Conservation (phyloP, 2,888 invertebrate species). For the Glyphotaelius pellucidus region DNA sequence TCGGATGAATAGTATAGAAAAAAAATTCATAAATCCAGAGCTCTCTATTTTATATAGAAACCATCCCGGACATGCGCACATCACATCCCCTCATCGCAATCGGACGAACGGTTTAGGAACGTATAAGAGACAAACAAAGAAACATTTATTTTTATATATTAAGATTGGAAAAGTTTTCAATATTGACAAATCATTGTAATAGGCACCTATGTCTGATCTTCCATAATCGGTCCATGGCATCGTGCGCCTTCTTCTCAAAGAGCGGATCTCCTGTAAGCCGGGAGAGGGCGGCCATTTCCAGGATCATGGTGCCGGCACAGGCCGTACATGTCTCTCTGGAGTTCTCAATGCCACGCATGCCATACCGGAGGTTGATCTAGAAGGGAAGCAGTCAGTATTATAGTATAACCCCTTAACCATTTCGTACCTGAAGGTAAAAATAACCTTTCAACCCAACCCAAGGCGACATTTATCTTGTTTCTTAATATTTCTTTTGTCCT, state of each 20-base stretch:
- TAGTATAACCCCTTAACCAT: background rate
- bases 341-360: constrained; percentile 86
- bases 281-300: constrained; percentile 98
- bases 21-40: too few species aligned
- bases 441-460: too few species aligned
- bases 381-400: constrained; percentile 18
- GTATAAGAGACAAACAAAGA: too few species aligned
- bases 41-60: too few species aligned
- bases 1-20: too few species aligned
- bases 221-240: constrained; percentile 98
- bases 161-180: background rate
- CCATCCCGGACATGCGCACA: too few species aligned
- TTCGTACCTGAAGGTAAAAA: too few species aligned
- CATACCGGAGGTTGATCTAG: constrained; percentile 88
- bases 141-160: too few species aligned
- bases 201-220: constrained; percentile 86
- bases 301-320: constrained; percentile 97
- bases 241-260: constrained; percentile 96
- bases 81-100: too few species aligned
- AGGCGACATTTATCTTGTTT: too few species aligned
- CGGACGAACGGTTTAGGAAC: too few species aligned
- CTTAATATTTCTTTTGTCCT: too few species aligned
- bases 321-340: constrained; percentile 97
- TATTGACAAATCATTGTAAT: background rate
- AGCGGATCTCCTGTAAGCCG: constrained; percentile 93